phyloP scores from a whole-genome alignment of 2,888 invertebrate species.

The Argyresthia goedartella region DNA sequence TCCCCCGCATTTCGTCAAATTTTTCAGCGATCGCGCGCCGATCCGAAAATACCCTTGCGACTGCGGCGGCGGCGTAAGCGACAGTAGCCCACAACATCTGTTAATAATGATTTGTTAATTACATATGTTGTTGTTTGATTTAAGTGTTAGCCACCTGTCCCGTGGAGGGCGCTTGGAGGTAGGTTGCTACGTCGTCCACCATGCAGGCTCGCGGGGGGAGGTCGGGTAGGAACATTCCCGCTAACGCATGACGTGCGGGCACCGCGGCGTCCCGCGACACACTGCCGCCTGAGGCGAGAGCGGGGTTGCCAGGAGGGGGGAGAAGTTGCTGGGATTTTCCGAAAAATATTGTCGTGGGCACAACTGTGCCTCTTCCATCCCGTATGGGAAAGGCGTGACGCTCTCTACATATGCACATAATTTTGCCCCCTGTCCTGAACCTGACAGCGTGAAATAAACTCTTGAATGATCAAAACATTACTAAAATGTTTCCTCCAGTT shows the following conservation, averaged over 20 bases:
- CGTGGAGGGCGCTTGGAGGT: conserved; percentile 94
- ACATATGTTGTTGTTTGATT: conserved; percentile 67
- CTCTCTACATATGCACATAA: too few relatives aligned
- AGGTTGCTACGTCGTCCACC: conserved; percentile 96
- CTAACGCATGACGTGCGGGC: conserved; percentile 63
- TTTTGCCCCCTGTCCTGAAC: too few relatives aligned
- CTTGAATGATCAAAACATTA: too few relatives aligned
- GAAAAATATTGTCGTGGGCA: too few relatives aligned
- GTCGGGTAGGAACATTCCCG: conserved; percentile 91
- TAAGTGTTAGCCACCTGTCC: conserved; percentile 84
- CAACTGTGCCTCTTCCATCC: too few relatives aligned
- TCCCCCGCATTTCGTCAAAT: conserved; percentile 2
- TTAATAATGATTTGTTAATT: conserved; percentile 71
- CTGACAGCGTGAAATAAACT: too few relatives aligned
- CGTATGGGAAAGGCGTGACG: too few relatives aligned
- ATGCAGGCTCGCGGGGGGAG: conserved; percentile 92
- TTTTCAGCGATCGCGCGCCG: conserved; percentile 32
- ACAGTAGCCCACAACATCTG: conserved; percentile 70
- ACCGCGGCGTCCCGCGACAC: conserved; percentile 65
- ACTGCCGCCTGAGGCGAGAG: conserved; percentile 23
- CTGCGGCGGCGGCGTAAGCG: conserved; percentile 53
- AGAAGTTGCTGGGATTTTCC: too few relatives aligned
- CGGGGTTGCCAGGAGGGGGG: neutral
- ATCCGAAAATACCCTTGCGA: conserved; percentile 69
- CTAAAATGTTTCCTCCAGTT: too few relatives aligned